A percentile compares a stretch with the other conserved stretches of the same genome.
These are phyloP conservation scores for Chymomyza amoena DNA, from an alignment of 2,888 invertebrate species.

Conservation along the genomic window DNA sequence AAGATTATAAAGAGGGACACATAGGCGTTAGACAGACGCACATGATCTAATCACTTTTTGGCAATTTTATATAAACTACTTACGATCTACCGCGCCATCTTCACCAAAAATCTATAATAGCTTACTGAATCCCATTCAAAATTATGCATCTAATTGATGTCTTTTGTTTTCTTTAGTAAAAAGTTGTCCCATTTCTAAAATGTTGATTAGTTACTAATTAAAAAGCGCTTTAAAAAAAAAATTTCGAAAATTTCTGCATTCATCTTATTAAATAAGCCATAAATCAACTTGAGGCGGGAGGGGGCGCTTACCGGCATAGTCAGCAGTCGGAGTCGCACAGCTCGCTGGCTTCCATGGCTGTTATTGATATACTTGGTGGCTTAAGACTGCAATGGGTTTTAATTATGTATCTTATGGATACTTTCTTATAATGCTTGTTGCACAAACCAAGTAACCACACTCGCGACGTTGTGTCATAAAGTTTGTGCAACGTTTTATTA, in stretches of 20 bases:
- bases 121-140: too few species aligned
- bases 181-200: too few species aligned
- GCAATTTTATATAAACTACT: too few species aligned
- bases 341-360: not conserved
- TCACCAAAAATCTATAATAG: too few species aligned
- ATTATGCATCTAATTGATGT: too few species aligned
- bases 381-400: not conserved
- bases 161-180: too few species aligned
- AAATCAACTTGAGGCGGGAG: not conserved
- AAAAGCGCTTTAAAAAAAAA: not conserved
- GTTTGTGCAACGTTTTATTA: not conserved
- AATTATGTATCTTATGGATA: not conserved
- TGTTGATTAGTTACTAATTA: not conserved
- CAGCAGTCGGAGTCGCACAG: not conserved
- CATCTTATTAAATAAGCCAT: not conserved
- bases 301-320: not conserved
- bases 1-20: too few species aligned
- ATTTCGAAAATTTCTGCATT: not conserved
- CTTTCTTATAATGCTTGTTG: constrained; percentile 1
- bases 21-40: too few species aligned
- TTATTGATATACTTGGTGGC: not conserved
- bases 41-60: too few species aligned
- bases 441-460: not conserved
- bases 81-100: too few species aligned
- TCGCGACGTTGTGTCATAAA: constrained; percentile 2